Percentiles rank a stretch among this genome's conserved stretches.
Conservation (phyloP, 2,888 invertebrate genomes). For the Resseliella maxima region DNA sequence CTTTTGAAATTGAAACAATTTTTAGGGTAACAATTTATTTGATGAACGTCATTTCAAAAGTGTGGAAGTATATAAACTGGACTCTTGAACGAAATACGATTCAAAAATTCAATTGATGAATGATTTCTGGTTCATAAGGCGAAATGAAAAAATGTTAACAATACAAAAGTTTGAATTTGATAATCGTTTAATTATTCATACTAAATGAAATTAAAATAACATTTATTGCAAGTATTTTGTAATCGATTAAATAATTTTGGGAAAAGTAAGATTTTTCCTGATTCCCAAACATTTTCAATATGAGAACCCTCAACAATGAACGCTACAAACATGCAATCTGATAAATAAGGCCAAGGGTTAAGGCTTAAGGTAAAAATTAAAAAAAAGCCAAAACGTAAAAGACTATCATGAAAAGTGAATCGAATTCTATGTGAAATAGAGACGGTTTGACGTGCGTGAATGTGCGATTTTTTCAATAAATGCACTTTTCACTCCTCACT, state of each 20-base stretch:
- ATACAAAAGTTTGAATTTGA: too few relatives aligned
- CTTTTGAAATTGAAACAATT: constrained; percentile 28
- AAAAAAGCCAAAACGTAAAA: not conserved
- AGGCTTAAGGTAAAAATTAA: not conserved
- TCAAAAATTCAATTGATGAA: not conserved
- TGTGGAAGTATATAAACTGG: not conserved
- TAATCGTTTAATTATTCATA: too few relatives aligned
- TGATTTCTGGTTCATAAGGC: too few relatives aligned
- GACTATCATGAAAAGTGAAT: constrained; percentile 22
- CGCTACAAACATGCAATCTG: not conserved
- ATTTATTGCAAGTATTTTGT: too few relatives aligned
- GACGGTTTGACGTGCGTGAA: not conserved
- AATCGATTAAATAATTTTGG: not conserved
- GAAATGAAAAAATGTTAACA: too few relatives aligned
- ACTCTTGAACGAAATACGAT: not conserved
- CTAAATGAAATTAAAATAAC: too few relatives aligned
- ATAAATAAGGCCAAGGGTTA: constrained; percentile 9
- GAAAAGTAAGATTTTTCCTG: constrained; percentile 6
- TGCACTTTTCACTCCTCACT: constrained; percentile 6
- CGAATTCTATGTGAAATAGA: not conserved
- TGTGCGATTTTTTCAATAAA: constrained; percentile 23
- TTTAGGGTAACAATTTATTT: not conserved
- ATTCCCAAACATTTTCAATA: not conserved
- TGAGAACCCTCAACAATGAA: not conserved
- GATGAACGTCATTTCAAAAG: not conserved